These are phyloP conservation scores for Chrysogorgia sp. DNA, from an alignment of 92 coral and sea anemone species.

Conservation along the genomic window DNA sequence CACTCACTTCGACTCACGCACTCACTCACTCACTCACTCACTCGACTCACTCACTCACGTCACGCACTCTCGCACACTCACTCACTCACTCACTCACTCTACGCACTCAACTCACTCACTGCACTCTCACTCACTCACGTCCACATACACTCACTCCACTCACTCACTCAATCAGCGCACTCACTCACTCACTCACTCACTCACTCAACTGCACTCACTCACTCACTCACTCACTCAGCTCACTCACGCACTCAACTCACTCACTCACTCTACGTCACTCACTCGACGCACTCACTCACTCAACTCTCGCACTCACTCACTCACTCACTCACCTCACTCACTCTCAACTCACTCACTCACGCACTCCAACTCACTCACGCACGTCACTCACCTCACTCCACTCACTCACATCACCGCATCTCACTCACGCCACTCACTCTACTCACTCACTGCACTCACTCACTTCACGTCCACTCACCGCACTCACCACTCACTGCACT, in stretches of 20 bases:
- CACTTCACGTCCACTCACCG: no score
- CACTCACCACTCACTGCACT: slow-evolving; percentile 23
- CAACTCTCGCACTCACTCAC: slow-evolving; percentile 20
- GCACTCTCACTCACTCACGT: no score
- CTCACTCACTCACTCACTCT: slow-evolving; percentile 23
- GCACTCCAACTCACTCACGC: slow-evolving; percentile 3
- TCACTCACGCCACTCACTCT: no score
- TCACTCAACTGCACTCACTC: slow-evolving; percentile 11
- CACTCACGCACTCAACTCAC: slow-evolving; percentile 24
- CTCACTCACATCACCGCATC: no score
- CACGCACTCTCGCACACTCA: slow-evolving; percentile 3
- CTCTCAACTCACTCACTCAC: slow-evolving; percentile 6
- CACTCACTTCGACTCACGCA: slow-evolving; percentile 15
- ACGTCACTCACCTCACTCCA: no score
- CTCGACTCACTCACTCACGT: neutral
- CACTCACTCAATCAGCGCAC: neutral
- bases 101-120: no score
- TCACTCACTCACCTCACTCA: slow-evolving; percentile 14
- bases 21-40: slow-evolving; percentile 16
- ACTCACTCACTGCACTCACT: no score
- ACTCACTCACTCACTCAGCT: slow-evolving; percentile 16
- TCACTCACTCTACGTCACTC: neutral
- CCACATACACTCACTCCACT: neutral
- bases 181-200: slow-evolving; percentile 16
- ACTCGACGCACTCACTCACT: neutral